These are phyloP conservation scores for Steatocranus sp. DNA, from an alignment of 2,797 vertebrate species.

Conservation along the genomic window DNA sequence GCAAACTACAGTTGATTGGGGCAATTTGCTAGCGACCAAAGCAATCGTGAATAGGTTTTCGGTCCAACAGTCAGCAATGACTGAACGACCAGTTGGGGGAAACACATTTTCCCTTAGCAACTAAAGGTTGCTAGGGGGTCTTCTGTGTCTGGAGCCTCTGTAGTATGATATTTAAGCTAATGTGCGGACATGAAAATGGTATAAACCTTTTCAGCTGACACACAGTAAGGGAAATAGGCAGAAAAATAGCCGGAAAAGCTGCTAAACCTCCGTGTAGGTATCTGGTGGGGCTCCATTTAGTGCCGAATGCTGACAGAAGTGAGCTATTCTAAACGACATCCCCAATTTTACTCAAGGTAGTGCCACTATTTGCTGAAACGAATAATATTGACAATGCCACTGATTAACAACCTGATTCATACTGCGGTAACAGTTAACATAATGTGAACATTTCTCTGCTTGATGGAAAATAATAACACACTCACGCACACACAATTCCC, in stretches of 20 bases:
- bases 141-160: neutral
- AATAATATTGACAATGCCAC: neutral
- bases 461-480: conserved; percentile 52
- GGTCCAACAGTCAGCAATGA: neutral
- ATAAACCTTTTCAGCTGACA: neutral
- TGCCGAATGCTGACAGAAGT: neutral
- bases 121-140: neutral
- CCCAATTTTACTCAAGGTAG: conserved; percentile 29
- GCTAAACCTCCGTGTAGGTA: conserved; percentile 1
- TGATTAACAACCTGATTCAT: conserved; percentile 52
- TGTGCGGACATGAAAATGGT: neutral
- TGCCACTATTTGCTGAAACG: conserved; percentile 5
- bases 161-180: neutral
- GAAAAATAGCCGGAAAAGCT: conserved; percentile 14
- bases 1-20: neutral
- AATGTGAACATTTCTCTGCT: conserved; percentile 53
- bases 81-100: neutral
- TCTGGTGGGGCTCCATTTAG: conserved; percentile 25
- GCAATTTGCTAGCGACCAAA: neutral
- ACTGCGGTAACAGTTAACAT: conserved; percentile 32
- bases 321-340: conserved; percentile 8
- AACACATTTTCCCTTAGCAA: neutral
- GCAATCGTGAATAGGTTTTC: neutral
- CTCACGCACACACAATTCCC: conserved; percentile 28
- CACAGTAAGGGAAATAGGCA: neutral